Conservation (phyloP, 2,888 invertebrate genomes). For the Netelia inedita region DNA sequence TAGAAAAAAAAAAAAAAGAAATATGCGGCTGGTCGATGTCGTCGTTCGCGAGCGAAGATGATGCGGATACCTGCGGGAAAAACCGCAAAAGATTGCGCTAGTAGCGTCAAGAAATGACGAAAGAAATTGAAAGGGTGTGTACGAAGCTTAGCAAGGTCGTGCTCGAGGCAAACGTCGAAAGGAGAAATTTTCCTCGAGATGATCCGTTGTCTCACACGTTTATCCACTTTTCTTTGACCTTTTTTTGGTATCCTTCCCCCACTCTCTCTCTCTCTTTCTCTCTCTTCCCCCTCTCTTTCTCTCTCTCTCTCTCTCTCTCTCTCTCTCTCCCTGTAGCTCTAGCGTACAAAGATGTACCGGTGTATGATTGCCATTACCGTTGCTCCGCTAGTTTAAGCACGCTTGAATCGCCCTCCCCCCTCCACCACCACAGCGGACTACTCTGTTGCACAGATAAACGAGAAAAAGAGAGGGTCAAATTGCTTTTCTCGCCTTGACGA, state of each 20-base stretch:
- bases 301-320: background rate
- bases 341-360: conserved; percentile 77
- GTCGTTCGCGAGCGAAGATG: no score
- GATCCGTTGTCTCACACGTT: conserved; percentile 61
- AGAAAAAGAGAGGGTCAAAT: conserved; percentile 66
- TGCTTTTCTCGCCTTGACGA: conserved; percentile 68
- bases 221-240: conserved; percentile 50
- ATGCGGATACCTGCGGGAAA: background rate
- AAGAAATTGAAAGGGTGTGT: conserved; percentile 35
- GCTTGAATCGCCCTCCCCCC: conserved; percentile 65
- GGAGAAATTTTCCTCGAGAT: conserved; percentile 60
- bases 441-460: conserved; percentile 51
- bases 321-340: conserved; percentile 62
- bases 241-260: background rate
- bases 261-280: conserved; percentile 1
- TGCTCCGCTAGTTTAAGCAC: conserved; percentile 74
- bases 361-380: conserved; percentile 81
- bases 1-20: no score
- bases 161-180: conserved; percentile 47
- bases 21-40: no score
- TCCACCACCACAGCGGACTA: conserved; percentile 28
- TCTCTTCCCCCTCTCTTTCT: conserved; percentile 11
- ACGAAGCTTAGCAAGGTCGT: conserved; percentile 55
- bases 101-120: conserved; percentile 5
- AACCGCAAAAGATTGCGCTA: background rate